Conservation (phyloP, 2,113 vertebrate species). For the Elephantulus edwardii region DNA sequence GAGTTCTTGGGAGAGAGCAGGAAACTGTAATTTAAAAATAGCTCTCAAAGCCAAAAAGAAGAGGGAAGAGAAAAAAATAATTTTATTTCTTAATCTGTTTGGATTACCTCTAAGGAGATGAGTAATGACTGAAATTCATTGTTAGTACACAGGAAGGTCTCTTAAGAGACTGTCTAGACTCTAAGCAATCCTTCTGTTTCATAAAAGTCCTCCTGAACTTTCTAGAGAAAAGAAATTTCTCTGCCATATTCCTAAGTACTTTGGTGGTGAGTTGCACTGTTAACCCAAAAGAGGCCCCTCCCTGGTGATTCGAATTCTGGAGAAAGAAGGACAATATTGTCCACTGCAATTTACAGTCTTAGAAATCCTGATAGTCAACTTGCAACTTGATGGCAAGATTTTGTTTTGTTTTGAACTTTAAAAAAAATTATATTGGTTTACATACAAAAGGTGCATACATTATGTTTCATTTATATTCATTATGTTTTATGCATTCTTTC, state of each 20-base stretch:
- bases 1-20: conserved; percentile 57
- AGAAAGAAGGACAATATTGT: too few relatives aligned
- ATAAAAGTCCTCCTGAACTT: neutral
- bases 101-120: conserved; percentile 62
- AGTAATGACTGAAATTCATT: conserved; percentile 59
- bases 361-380: too few relatives aligned
- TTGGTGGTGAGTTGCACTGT: too few relatives aligned
- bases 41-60: conserved; percentile 63
- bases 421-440: too few relatives aligned
- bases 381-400: too few relatives aligned
- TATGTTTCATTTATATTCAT: too few relatives aligned
- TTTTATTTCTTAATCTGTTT: conserved; percentile 71
- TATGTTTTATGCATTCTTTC: too few relatives aligned
- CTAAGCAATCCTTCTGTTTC: neutral
- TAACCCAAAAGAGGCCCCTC: too few relatives aligned
- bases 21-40: conserved; percentile 74
- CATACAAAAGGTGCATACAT: too few relatives aligned
- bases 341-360: too few relatives aligned
- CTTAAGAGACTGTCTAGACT: conserved; percentile 66
- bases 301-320: too few relatives aligned
- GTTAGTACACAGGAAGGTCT: conserved; percentile 35
- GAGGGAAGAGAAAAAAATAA: neutral
- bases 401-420: too few relatives aligned
- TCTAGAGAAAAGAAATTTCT: conserved; percentile 34
- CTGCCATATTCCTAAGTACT: conserved; percentile 24